Percentiles rank a stretch among this genome's conserved stretches.
Evolutionary conservation across 2,888 invertebrate genomes (phyloP).

Genomic region (Eudasyphora cyanicolor): DNA sequence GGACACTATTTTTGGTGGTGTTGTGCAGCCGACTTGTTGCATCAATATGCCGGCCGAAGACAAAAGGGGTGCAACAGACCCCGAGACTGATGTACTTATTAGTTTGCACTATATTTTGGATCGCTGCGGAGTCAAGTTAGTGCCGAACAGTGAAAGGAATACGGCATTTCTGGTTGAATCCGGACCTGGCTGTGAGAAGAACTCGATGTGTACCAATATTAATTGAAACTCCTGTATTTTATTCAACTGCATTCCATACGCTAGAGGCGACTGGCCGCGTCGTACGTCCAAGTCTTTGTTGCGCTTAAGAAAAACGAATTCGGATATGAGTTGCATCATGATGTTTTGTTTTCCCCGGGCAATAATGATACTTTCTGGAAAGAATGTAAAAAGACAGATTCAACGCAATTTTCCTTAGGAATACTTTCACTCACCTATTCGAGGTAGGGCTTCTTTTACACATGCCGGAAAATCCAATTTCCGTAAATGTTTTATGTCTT

Average conservation of each 20-base stretch:
- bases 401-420: neutral
- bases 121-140: conserved; percentile 85
- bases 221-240: conserved; percentile 89
- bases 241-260: conserved; percentile 71
- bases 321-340: conserved; percentile 89
- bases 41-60: conserved; percentile 93
- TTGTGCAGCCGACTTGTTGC: conserved; percentile 92
- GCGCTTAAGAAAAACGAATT: conserved; percentile 90
- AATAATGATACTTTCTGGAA: conserved; percentile 76
- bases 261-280: conserved; percentile 69
- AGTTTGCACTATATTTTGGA: conserved; percentile 89
- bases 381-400: neutral
- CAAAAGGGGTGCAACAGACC: conserved; percentile 86
- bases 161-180: conserved; percentile 90
- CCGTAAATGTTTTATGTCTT: too few relatives aligned
- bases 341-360: conserved; percentile 81
- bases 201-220: conserved; percentile 88
- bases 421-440: too few relatives aligned
- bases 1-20: too few relatives aligned
- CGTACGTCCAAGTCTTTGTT: conserved; percentile 78
- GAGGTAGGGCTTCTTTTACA: too few relatives aligned
- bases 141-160: conserved; percentile 90
- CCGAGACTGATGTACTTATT: conserved; percentile 92
- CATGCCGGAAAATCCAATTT: too few relatives aligned
- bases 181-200: conserved; percentile 85